phyloP scores from a whole-genome alignment of 2,888 invertebrate species.

The Seira ritae region DNA sequence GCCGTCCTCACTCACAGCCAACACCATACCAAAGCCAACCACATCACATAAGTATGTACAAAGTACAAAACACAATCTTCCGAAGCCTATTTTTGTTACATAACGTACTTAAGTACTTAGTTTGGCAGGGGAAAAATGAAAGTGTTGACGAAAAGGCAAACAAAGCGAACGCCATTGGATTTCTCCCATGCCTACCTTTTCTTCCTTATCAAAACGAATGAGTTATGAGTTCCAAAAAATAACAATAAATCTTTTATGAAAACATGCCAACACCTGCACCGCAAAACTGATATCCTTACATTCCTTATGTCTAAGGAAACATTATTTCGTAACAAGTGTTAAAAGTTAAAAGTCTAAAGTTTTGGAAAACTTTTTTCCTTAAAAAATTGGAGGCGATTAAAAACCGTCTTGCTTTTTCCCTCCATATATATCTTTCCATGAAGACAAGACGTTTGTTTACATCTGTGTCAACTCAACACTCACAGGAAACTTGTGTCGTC shows the following conservation, averaged over 20 bases:
- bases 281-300: not conserved
- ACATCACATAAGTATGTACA: no score
- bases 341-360: not conserved
- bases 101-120: no score
- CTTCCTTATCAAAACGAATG: constrained; percentile 10
- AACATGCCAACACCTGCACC: not conserved
- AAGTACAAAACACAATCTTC: no score
- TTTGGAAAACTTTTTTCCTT: not conserved
- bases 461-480: constrained; percentile 38
- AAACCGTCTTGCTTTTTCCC: not conserved
- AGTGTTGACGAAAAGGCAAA: not conserved
- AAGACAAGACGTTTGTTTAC: constrained; percentile 33
- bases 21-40: not conserved
- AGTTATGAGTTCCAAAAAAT: constrained; percentile 15
- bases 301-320: not conserved
- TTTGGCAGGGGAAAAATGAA: not conserved
- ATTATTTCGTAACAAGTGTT: constrained; percentile 3
- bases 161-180: not conserved
- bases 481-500: constrained; percentile 11
- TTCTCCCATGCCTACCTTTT: not conserved
- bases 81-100: no score
- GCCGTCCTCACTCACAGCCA: not conserved
- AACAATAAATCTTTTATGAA: constrained; percentile 17
- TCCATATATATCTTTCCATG: no score
- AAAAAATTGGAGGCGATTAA: not conserved